Percentiles rank a stretch among this genome's conserved stretches.
These are phyloP conservation scores for Xanthia togata DNA, from an alignment of 2,888 invertebrate genomes.

Conservation along the genomic window DNA sequence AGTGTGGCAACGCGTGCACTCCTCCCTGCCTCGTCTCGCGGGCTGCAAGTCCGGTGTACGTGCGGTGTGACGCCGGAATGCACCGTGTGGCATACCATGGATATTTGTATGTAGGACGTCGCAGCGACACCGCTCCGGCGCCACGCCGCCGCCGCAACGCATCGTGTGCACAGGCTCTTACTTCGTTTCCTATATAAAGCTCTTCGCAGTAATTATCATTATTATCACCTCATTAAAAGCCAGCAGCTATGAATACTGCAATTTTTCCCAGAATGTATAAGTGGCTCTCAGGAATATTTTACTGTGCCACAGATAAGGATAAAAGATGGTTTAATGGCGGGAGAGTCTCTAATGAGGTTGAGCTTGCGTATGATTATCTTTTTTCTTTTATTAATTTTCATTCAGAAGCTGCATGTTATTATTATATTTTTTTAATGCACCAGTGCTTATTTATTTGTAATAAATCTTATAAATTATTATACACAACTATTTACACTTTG, in stretches of 20 bases:
- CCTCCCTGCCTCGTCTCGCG: too few relatives aligned
- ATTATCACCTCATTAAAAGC: constrained; percentile 58
- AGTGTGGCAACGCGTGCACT: too few relatives aligned
- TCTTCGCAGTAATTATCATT: constrained; percentile 52
- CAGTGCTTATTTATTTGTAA: too few relatives aligned
- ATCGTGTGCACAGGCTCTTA: too few relatives aligned
- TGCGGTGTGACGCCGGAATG: too few relatives aligned
- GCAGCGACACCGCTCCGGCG: too few relatives aligned
- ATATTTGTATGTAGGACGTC: too few relatives aligned
- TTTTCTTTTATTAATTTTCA: constrained; percentile 7
- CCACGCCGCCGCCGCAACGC: too few relatives aligned
- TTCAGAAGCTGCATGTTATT: not conserved
- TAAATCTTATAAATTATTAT: too few relatives aligned
- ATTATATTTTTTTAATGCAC: not conserved
- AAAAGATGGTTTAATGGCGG: constrained; percentile 40
- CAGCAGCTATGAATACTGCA: constrained; percentile 52
- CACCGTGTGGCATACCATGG: too few relatives aligned
- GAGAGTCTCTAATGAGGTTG: constrained; percentile 23
- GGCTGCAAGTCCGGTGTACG: too few relatives aligned
- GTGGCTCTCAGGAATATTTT: constrained; percentile 55
- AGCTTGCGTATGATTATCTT: not conserved
- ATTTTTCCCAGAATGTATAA: constrained; percentile 53
- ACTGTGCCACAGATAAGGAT: constrained; percentile 44
- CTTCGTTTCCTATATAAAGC: constrained; percentile 23
- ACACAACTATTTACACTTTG: too few relatives aligned